A percentile compares a stretch with the other conserved stretches of the same genome.
phyloP scores from a whole-genome alignment of 35 echinoderm and acorn worm genomes.

The Ophiothrix spiculata region DNA sequence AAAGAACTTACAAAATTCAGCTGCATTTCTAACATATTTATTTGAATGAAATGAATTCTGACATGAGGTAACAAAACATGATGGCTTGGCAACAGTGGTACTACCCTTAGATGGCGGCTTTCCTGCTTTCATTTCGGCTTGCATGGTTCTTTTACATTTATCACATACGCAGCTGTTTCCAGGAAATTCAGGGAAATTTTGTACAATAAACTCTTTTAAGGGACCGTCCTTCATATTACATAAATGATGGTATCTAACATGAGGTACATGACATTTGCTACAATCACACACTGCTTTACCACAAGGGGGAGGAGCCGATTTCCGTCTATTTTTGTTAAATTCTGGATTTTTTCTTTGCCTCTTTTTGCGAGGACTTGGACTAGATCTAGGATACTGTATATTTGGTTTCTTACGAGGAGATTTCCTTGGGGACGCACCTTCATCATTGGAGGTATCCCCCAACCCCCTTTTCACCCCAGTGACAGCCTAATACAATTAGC shows the following conservation, averaged over 20 bases:
- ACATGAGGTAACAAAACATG: not conserved
- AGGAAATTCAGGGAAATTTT: not conserved
- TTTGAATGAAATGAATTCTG: not conserved
- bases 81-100: not conserved
- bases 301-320: not conserved
- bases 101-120: not conserved
- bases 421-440: no score
- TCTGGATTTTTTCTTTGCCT: not conserved
- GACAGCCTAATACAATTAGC: no score
- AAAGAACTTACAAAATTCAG: not conserved
- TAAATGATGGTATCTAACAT: not conserved
- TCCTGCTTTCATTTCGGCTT: not conserved
- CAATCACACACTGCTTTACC: not conserved
- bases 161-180: not conserved
- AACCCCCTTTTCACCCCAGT: no score
- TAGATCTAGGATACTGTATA: not conserved
- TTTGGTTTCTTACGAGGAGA: no score
- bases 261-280: not conserved
- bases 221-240: not conserved
- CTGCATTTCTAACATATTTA: not conserved
- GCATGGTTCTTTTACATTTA: not conserved
- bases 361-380: not conserved
- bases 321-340: not conserved
- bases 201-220: not conserved
- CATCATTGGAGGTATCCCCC: no score